Percentiles rank a stretch among this genome's conserved stretches.
phyloP scores from a whole-genome alignment of 2,797 vertebrate genomes.

The Phaenicophaeus curvirostris region DNA sequence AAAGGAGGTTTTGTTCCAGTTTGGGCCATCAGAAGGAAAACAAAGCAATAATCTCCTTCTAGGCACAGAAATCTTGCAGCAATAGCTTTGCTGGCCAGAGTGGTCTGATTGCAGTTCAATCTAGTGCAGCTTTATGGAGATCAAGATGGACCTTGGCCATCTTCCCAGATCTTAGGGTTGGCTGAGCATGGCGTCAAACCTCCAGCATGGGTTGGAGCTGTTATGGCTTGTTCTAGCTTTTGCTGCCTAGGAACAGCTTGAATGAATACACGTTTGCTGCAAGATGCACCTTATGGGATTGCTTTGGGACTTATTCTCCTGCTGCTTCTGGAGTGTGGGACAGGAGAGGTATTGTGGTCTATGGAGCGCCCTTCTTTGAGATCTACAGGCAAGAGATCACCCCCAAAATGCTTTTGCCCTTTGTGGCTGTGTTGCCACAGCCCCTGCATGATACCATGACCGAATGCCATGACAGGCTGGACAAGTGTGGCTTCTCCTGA shows the following conservation, averaged over 20 bases:
- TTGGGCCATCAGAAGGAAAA: neutral
- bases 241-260: neutral
- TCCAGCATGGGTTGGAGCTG: neutral
- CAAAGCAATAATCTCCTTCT: neutral
- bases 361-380: neutral
- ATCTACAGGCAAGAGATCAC: neutral
- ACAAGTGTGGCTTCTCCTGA: neutral
- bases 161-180: neutral
- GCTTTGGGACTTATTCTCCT: neutral
- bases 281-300: neutral
- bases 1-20: neutral
- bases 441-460: neutral
- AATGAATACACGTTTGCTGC: rapidly evolving
- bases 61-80: neutral
- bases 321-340: neutral
- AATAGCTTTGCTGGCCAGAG: neutral
- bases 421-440: neutral
- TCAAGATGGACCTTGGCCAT: neutral
- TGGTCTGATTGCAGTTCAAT: neutral
- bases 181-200: neutral
- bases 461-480: rapidly evolving
- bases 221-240: neutral
- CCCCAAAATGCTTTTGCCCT: neutral
- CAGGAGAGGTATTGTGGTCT: neutral
- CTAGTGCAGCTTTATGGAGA: neutral